phyloP scores from a whole-genome alignment of 2,797 vertebrate genomes.

The Helostoma temminkii region DNA sequence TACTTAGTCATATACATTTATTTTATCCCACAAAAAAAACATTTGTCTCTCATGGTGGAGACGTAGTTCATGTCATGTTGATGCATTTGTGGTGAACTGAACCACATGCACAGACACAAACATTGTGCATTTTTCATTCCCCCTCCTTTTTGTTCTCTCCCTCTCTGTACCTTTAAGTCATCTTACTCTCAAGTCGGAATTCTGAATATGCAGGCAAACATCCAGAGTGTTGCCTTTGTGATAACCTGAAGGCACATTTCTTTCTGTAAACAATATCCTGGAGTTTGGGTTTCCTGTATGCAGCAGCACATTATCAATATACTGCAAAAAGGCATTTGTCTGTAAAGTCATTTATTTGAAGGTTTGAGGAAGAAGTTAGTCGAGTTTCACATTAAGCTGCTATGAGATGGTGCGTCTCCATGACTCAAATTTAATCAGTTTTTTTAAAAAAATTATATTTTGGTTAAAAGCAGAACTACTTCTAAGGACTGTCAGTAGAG shows the following conservation, averaged over 20 bases:
- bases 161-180: conserved; percentile 33
- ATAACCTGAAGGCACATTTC: conserved; percentile 56
- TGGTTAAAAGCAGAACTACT: not conserved
- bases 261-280: conserved; percentile 52
- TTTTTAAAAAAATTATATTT: conserved; percentile 1
- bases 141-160: conserved; percentile 17
- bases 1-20: not conserved
- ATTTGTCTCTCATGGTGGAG: conserved; percentile 36
- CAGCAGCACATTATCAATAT: conserved; percentile 31
- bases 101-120: conserved; percentile 34
- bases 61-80: conserved; percentile 28
- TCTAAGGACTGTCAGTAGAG: not conserved
- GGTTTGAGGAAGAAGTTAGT: conserved; percentile 15
- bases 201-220: conserved; percentile 49
- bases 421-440: conserved; percentile 13
- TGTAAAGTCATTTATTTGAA: conserved; percentile 6
- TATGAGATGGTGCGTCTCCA: not conserved
- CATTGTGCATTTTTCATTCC: conserved; percentile 37
- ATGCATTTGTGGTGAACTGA: conserved; percentile 48
- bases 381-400: conserved; percentile 12
- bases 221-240: conserved; percentile 59
- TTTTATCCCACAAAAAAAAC: conserved; percentile 25
- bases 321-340: conserved; percentile 37
- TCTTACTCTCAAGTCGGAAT: conserved; percentile 39
- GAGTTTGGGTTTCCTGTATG: conserved; percentile 16